Conservation (phyloP, 2,888 invertebrate species). For the Linhomoeus sp. region DNA sequence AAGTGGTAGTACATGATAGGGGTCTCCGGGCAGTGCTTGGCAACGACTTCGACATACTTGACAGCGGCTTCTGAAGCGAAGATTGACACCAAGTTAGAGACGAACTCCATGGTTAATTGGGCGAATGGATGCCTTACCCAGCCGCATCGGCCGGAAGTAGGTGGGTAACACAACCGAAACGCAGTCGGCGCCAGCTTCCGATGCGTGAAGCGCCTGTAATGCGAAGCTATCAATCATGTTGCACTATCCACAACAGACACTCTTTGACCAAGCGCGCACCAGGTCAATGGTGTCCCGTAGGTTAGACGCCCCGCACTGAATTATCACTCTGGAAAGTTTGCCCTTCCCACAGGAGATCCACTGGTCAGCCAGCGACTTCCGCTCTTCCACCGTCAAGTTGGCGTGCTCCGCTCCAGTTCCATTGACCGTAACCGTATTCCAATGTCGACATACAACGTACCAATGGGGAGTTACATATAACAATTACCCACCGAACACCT, state of each 20-base stretch:
- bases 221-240: too few relatives aligned
- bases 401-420: background rate
- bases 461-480: too few relatives aligned
- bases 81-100: background rate
- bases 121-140: too few relatives aligned
- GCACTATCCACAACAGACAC: background rate
- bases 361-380: background rate
- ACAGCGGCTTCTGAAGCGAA: background rate
- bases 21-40: background rate
- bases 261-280: too few relatives aligned
- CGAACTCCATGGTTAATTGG: too few relatives aligned
- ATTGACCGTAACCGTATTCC: background rate
- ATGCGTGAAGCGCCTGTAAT: too few relatives aligned
- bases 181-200: too few relatives aligned
- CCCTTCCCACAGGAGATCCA: background rate
- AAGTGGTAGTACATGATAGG: conserved; percentile 1
- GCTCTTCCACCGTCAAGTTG: background rate
- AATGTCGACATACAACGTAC: background rate
- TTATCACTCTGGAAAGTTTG: background rate
- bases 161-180: too few relatives aligned
- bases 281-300: background rate
- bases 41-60: background rate
- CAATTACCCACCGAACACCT: too few relatives aligned
- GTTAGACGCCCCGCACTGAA: background rate
- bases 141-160: too few relatives aligned